A percentile compares a stretch with the other conserved stretches of the same genome.
Evolutionary conservation across 2,888 invertebrate genomes (phyloP).

Genomic region (Noctua comes): DNA sequence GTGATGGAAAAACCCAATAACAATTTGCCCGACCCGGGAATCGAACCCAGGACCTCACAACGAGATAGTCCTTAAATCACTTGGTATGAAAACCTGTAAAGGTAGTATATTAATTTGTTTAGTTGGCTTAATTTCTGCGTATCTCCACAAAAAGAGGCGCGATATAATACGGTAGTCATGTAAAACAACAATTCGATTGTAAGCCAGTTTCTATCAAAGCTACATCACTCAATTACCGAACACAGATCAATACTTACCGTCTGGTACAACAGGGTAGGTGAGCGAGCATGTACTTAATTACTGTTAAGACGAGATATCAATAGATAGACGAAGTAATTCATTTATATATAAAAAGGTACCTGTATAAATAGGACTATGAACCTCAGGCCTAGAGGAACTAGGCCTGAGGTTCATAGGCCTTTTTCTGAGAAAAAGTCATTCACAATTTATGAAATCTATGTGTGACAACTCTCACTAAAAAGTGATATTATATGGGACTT

Average conservation of each 20-base stretch:
- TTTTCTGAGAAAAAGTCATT: no score
- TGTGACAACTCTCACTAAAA: no score
- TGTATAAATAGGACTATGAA: neutral
- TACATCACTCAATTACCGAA: slow-evolving; percentile 26
- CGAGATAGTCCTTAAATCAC: no score
- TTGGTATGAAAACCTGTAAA: no score
- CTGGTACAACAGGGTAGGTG: slow-evolving; percentile 3
- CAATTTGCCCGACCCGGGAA: no score
- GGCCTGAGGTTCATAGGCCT: no score
- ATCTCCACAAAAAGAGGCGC: neutral
- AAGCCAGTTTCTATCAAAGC: neutral
- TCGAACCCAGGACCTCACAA: no score
- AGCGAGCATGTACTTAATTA: slow-evolving; percentile 37
- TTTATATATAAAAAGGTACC: neutral
- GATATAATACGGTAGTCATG: neutral
- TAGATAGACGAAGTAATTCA: slow-evolving; percentile 13
- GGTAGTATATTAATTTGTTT: neutral
- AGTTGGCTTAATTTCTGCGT: neutral
- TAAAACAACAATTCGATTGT: neutral
- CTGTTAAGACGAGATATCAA: slow-evolving; percentile 1
- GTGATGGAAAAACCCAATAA: no score
- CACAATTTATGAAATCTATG: no score
- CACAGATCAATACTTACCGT: slow-evolving; percentile 19
- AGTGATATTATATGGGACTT: no score
- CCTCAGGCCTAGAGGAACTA: no score